Evolutionary conservation across 1,140 invertebrate genomes (phyloP).

Genomic region (Mya arenaria): DNA sequence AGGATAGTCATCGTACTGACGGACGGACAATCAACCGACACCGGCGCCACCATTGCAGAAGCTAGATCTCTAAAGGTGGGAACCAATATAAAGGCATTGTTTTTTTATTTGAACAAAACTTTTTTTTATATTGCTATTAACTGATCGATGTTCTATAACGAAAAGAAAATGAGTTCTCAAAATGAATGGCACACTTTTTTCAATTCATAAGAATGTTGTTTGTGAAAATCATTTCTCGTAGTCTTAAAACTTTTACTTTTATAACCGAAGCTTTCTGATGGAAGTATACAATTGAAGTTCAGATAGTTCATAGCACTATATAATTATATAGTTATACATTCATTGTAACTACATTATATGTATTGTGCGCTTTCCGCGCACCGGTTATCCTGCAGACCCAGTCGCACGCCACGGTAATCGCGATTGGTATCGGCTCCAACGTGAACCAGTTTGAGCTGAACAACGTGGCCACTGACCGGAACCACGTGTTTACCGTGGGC

Average conservation of each 20-base stretch:
- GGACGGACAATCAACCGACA: slow-evolving; percentile 57
- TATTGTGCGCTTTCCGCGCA: no score
- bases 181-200: background rate
- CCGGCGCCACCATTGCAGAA: slow-evolving; percentile 48
- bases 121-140: no score
- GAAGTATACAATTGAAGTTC: background rate
- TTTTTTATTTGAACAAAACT: no score
- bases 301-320: background rate
- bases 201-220: background rate
- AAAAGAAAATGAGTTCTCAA: no score
- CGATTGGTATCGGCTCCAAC: slow-evolving; percentile 59
- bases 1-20: slow-evolving; percentile 62
- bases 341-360: background rate
- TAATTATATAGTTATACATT: background rate
- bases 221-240: background rate
- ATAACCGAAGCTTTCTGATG: background rate
- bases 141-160: no score
- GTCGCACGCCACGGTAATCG: slow-evolving; percentile 46
- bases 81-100: no score
- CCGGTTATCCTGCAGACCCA: background rate
- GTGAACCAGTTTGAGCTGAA: slow-evolving; percentile 55
- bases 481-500: slow-evolving; percentile 56
- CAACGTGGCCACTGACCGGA: slow-evolving; percentile 51
- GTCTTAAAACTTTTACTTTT: background rate
- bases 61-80: slow-evolving; percentile 47